Evolutionary conservation across 2,113 vertebrate genomes (phyloP).

Genomic region (Heliornis fulica): DNA sequence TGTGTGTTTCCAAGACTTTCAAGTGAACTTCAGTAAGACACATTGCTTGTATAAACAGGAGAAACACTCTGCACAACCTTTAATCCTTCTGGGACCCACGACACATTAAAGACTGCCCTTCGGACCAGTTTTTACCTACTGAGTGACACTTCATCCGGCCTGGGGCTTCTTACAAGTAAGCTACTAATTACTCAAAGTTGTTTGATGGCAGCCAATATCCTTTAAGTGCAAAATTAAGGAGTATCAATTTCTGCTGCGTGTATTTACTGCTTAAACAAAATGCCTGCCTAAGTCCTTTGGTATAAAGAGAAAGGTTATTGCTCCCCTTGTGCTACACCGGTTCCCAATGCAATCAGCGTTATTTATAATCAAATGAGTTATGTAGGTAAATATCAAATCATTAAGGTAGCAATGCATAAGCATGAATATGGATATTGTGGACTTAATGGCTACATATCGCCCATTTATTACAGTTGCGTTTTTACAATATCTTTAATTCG

Average conservation of each 20-base stretch:
- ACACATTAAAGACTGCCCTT: slow-evolving; percentile 8
- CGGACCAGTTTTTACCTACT: background rate
- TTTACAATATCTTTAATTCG: slow-evolving; percentile 73
- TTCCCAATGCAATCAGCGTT: slow-evolving; percentile 38
- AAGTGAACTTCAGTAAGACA: background rate
- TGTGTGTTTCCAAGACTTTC: background rate
- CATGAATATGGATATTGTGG: slow-evolving; percentile 55
- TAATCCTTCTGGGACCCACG: background rate
- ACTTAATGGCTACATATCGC: slow-evolving; percentile 48
- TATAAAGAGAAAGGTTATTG: slow-evolving; percentile 27
- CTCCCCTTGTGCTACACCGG: background rate
- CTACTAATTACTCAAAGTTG: background rate
- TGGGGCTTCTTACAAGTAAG: background rate
- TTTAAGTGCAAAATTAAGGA: slow-evolving; percentile 14
- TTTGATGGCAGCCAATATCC: slow-evolving; percentile 21
- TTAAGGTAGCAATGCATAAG: background rate
- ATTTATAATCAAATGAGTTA: slow-evolving; percentile 42
- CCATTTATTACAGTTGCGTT: slow-evolving; percentile 59
- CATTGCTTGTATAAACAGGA: background rate
- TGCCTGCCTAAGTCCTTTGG: background rate
- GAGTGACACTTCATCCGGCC: background rate
- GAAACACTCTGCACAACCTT: background rate
- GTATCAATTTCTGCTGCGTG: background rate
- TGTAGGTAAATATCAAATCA: slow-evolving; percentile 25
- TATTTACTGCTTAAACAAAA: slow-evolving; percentile 26